These are phyloP conservation scores for Chascanopsetta lugubris DNA, from an alignment of 2,113 vertebrate species.

Conservation along the genomic window DNA sequence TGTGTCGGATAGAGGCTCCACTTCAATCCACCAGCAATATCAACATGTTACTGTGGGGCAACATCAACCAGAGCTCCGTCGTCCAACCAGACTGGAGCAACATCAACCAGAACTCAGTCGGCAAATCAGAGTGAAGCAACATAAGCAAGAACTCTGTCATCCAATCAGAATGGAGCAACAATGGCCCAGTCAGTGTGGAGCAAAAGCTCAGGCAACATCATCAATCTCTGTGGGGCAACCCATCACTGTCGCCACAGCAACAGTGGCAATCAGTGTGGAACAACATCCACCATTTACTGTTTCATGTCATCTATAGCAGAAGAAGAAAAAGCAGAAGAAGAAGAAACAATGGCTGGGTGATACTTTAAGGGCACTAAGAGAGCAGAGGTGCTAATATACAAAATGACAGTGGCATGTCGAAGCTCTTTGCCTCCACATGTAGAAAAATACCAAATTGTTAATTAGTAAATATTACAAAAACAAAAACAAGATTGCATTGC, in stretches of 20 bases:
- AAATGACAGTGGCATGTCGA: conserved; percentile 67
- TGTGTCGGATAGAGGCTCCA: no score
- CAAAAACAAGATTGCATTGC: conserved; percentile 59
- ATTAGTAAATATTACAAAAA: conserved; percentile 43
- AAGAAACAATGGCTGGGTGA: conserved; percentile 63
- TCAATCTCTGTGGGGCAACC: no score
- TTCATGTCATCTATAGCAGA: conserved; percentile 53
- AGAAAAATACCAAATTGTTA: conserved; percentile 74
- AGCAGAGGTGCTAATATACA: conserved; percentile 66
- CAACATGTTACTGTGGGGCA: no score
- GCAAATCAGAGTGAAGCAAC: no score
- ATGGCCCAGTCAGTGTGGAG: no score
- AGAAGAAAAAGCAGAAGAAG: conserved; percentile 62
- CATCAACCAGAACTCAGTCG: no score
- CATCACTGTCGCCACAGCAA: conserved; percentile 45
- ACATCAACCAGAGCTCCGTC: no score
- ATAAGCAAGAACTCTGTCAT: no score
- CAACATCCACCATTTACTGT: conserved; percentile 35
- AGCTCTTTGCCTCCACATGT: conserved; percentile 67
- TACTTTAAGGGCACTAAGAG: conserved; percentile 76
- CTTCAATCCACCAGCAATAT: no score
- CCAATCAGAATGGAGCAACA: no score
- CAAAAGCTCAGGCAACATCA: no score
- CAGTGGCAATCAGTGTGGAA: conserved; percentile 28
- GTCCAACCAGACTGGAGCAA: no score